Conservation (phyloP, 2,113 vertebrate species). For the Pseudorectes ferrugineus region DNA sequence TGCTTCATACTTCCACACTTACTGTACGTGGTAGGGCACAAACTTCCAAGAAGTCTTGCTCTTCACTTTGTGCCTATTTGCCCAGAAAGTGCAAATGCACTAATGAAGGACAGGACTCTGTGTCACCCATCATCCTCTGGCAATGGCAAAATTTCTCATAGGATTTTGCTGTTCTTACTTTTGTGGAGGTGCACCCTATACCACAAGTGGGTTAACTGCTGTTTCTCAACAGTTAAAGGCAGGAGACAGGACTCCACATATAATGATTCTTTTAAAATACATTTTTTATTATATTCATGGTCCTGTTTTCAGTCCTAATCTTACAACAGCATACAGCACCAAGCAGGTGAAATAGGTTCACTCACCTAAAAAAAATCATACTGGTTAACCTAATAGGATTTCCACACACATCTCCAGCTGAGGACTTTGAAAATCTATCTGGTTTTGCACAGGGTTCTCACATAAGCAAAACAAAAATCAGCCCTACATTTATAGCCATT, state of each 20-base stretch:
- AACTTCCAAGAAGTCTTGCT: neutral
- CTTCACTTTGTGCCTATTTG: fast-evolving
- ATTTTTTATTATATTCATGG: neutral
- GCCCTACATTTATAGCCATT: neutral
- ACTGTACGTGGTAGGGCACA: neutral
- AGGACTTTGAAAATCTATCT: neutral
- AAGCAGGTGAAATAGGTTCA: neutral
- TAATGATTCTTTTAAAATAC: neutral
- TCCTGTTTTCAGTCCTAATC: neutral
- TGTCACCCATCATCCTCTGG: neutral
- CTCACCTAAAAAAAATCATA: neutral
- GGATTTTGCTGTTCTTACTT: neutral
- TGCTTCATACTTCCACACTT: neutral
- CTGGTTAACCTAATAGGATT: neutral
- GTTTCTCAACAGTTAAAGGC: neutral
- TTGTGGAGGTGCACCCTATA: neutral
- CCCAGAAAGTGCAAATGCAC: neutral
- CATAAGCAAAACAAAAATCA: neutral
- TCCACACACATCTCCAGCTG: neutral
- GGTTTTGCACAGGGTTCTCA: neutral
- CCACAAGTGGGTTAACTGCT: neutral
- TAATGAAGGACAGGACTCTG: neutral
- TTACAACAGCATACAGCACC: neutral
- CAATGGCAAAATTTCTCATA: neutral
- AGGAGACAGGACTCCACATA: neutral